Evolutionary conservation across 2,888 invertebrate species (phyloP), one percentile per base, ranked within the genome.

Genomic region (Ametastegia equiseti): DNA sequence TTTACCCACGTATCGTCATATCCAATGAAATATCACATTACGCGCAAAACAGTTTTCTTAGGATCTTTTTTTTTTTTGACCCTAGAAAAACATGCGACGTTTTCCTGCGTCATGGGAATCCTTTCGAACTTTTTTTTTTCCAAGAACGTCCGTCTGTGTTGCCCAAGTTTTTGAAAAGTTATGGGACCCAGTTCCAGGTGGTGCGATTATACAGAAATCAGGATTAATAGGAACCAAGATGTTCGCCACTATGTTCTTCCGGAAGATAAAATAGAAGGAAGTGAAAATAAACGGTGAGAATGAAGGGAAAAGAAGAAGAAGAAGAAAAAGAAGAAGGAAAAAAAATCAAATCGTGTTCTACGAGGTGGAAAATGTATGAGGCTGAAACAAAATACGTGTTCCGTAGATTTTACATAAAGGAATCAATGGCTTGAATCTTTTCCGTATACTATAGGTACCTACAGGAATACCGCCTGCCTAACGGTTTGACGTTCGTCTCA

Each of bases 311-410:
- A 71, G 6, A 54, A 36, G 11, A n/a, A 9, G 47, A 11, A 6
- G 71, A 47, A 39, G 23, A 30, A 1, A 71, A 71, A 27, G 45
- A 67, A 45, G 3, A 30, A 71, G 19, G 45, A 71, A 71, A 75
- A 54, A 47, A 57, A 27, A 54, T 5, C 6, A 27, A 60, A 63
- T 63, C 42, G 75, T 19, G 39, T 57, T 23, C 54, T 36, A 6
- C 27, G 19, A 36, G 19, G 36, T n/a, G 54, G 50, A 54, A 75
- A 75, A 75, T 54, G 54, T 75, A 54, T 23, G 54, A 75, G 36
- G 79, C 82, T 86, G 81, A 86, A 84, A 85, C 84, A 85, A 84
- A 85, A 86, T 84, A 85, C 84, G 83, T 84, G 83, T 85, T 84
- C 82, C 83, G 84, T 84, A 81, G 82, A 82, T 73, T 81, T 80